Percentiles rank a stretch among this genome's conserved stretches.
Evolutionary conservation across 2,113 vertebrate species (phyloP).

Genomic region (Corydoras sp.): DNA sequence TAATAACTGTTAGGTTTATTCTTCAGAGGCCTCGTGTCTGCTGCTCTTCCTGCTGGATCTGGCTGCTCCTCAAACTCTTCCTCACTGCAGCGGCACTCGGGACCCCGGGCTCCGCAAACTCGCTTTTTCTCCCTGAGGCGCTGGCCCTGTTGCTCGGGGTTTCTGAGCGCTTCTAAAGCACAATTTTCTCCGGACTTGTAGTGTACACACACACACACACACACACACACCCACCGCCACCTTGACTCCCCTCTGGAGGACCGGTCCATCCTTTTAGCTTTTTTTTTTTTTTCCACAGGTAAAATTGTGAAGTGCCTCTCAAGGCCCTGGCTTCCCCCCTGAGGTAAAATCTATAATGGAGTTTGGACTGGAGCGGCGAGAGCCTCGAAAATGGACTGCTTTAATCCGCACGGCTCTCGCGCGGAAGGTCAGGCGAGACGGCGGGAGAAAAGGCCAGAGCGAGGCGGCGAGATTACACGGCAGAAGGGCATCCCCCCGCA

Average conservation of each 20-base stretch:
- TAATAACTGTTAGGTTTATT: conserved; percentile 91
- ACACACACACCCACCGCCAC: conserved; percentile 41
- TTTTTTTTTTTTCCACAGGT: conserved; percentile 66
- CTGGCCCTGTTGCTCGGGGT: conserved; percentile 67
- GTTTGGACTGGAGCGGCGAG: conserved; percentile 66
- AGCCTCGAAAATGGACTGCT: conserved; percentile 70
- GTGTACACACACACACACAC: conserved; percentile 29
- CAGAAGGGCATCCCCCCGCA: conserved; percentile 49
- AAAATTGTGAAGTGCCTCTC: conserved; percentile 73
- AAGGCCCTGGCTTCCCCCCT: conserved; percentile 61
- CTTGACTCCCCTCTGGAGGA: conserved; percentile 56
- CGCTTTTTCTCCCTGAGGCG: conserved; percentile 66
- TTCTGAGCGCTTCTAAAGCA: conserved; percentile 84
- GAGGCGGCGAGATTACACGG: conserved; percentile 60
- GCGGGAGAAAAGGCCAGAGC: conserved; percentile 62
- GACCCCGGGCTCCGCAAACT: conserved; percentile 58
- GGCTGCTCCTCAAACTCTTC: background rate
- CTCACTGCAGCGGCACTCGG: background rate
- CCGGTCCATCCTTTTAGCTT: conserved; percentile 69
- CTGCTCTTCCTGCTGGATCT: conserved; percentile 45
- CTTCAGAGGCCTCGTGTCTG: conserved; percentile 71
- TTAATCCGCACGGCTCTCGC: conserved; percentile 64
- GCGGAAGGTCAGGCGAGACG: conserved; percentile 63
- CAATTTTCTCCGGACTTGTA: conserved; percentile 65
- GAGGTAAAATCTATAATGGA: conserved; percentile 74